A percentile compares a stretch with the other conserved stretches of the same genome.
Conservation (phyloP, 2,113 vertebrate genomes). For the Anser brachyrhynchus region DNA sequence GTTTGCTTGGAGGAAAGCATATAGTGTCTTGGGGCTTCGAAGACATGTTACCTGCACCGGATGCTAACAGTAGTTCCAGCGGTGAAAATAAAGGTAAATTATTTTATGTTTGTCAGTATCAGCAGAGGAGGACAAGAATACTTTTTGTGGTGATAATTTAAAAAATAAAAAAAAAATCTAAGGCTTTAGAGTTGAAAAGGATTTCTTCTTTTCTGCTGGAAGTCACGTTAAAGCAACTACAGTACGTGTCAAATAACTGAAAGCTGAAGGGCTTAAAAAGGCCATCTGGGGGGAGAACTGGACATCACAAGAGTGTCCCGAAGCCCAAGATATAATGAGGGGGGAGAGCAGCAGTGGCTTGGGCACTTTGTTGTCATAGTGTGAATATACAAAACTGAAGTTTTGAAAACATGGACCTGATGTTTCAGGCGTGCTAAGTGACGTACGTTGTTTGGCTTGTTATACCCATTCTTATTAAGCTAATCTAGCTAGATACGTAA, state of each 20-base stretch:
- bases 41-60: constrained; percentile 95
- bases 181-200: background rate
- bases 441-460: background rate
- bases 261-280: background rate
- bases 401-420: background rate
- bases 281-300: background rate
- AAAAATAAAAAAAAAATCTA: background rate
- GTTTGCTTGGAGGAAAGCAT: constrained; percentile 95
- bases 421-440: background rate
- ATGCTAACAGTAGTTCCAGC: constrained; percentile 86
- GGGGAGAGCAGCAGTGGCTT: background rate
- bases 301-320: background rate
- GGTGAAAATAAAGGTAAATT: constrained; percentile 92
- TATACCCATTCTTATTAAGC: background rate
- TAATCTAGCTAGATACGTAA: background rate
- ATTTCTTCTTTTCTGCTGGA: background rate
- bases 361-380: background rate
- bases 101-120: background rate
- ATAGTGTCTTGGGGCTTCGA: constrained; percentile 98
- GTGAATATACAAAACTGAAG: background rate
- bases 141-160: background rate
- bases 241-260: background rate
- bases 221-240: background rate
- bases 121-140: background rate
- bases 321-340: background rate